Evolutionary conservation across 1,140 invertebrate species (phyloP).

Genomic region (Neodiprion virginianus): DNA sequence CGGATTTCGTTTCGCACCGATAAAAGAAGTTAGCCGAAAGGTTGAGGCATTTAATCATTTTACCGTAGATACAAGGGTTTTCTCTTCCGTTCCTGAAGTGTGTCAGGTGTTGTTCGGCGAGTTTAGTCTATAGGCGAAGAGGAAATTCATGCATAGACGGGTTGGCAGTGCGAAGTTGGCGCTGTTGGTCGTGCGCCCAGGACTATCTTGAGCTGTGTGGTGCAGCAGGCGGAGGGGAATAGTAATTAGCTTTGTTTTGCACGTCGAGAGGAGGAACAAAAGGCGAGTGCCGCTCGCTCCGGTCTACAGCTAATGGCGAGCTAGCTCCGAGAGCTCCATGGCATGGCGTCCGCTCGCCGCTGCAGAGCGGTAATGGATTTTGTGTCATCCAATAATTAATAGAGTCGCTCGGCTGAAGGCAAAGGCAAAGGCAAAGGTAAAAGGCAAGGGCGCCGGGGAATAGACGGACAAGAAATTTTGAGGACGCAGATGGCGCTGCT

Average conservation of each 20-base stretch:
- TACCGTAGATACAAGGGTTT: too few species aligned
- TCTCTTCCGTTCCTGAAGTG: too few species aligned
- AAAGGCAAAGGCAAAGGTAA: not conserved
- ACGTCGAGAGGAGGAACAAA: conserved; percentile 21
- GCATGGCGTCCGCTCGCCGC: conserved; percentile 46
- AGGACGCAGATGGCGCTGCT: not conserved
- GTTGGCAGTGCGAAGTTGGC: not conserved
- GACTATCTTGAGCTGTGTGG: not conserved
- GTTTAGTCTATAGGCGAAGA: too few species aligned
- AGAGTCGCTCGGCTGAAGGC: conserved; percentile 51
- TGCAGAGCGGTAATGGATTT: conserved; percentile 58
- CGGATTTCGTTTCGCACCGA: too few species aligned
- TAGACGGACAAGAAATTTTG: not conserved
- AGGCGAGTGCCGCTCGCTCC: conserved; percentile 19
- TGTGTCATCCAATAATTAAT: conserved; percentile 63
- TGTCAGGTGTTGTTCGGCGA: too few species aligned
- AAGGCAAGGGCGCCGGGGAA: not conserved
- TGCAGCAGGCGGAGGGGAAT: not conserved
- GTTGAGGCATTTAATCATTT: too few species aligned
- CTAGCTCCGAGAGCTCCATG: conserved; percentile 46
- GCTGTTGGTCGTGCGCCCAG: not conserved
- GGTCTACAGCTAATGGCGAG: conserved; percentile 45
- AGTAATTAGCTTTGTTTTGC: conserved; percentile 15
- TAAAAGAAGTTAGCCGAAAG: too few species aligned
- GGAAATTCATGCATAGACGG: too few species aligned